Percentiles rank a stretch among this genome's conserved stretches.
phyloP scores from a whole-genome alignment of 2,888 invertebrate species.

The Pherbina coryleti region DNA sequence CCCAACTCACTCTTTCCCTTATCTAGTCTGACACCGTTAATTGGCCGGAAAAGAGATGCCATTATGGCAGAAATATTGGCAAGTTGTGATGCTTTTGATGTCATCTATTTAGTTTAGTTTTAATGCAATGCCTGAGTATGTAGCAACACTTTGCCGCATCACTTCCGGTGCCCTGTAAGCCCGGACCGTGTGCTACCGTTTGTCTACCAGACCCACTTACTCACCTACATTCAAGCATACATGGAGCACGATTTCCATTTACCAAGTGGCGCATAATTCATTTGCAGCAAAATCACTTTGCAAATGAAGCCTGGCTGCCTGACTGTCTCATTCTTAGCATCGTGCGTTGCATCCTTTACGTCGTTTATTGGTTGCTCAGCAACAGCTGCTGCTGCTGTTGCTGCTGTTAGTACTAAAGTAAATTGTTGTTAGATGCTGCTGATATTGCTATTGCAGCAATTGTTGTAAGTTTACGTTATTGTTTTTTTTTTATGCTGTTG shows the following conservation, averaged over 20 bases:
- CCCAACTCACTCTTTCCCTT: neutral
- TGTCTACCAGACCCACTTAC: neutral
- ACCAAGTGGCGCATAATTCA: slow-evolving; percentile 24
- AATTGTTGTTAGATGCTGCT: neutral
- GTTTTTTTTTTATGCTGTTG: too few relatives aligned
- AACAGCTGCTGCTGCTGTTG: slow-evolving; percentile 4
- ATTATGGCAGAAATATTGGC: slow-evolving; percentile 23
- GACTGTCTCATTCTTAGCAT: neutral
- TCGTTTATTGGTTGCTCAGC: neutral
- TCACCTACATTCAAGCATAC: neutral
- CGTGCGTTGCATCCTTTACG: neutral
- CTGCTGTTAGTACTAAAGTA: neutral
- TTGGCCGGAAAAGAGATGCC: slow-evolving; percentile 25
- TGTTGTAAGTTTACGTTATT: neutral
- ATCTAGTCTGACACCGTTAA: slow-evolving; percentile 1
- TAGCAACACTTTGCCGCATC: neutral
- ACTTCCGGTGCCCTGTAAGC: neutral
- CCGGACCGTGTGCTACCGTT: neutral
- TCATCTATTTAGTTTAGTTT: slow-evolving; percentile 6
- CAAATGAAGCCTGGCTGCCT: slow-evolving; percentile 17
- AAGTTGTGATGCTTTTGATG: slow-evolving; percentile 2
- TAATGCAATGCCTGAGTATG: neutral
- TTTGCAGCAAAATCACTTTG: slow-evolving; percentile 25
- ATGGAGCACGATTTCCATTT: slow-evolving; percentile 11
- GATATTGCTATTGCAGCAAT: neutral